A percentile compares a stretch with the other conserved stretches of the same genome.
Evolutionary conservation across 2,888 invertebrate species (phyloP).

Genomic region (Sceliomorpha sp.): DNA sequence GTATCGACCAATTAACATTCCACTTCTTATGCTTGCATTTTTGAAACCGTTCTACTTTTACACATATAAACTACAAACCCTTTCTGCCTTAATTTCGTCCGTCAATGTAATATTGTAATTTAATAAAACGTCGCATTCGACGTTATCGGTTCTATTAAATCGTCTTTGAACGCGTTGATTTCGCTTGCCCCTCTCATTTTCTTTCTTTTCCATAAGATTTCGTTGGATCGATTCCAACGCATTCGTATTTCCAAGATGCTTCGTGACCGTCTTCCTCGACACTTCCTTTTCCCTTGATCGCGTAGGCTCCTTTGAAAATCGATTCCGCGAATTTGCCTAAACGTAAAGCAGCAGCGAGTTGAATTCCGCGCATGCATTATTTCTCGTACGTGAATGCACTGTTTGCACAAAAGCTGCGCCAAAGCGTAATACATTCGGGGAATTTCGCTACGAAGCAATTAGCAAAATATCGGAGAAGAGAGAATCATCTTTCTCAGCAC

Average conservation of each 20-base stretch:
- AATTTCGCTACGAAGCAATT: constrained; percentile 64
- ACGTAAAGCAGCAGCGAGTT: constrained; percentile 18
- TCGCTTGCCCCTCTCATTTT: neutral
- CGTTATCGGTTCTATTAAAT: too few species aligned
- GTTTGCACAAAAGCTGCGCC: constrained; percentile 41
- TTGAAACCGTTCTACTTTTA: too few species aligned
- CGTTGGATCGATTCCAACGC: constrained; percentile 4
- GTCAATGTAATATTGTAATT: too few species aligned
- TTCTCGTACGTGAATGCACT: constrained; percentile 23
- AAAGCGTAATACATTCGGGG: constrained; percentile 64
- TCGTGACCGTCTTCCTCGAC: constrained; percentile 18
- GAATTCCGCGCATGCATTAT: constrained; percentile 45
- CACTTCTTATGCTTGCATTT: too few species aligned
- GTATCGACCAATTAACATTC: too few species aligned
- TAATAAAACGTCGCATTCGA: too few species aligned
- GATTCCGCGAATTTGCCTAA: constrained; percentile 40
- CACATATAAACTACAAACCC: too few species aligned
- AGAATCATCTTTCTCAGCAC: constrained; percentile 62
- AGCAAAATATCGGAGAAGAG: constrained; percentile 61
- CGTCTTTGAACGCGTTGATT: too few species aligned
- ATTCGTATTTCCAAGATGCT: neutral
- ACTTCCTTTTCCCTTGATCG: constrained; percentile 8
- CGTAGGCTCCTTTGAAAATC: constrained; percentile 23
- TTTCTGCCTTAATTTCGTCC: too few species aligned
- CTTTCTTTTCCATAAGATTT: neutral